Conservation (phyloP, 92 coral and sea anemone species). For the Desmophyllum pertusum region DNA sequence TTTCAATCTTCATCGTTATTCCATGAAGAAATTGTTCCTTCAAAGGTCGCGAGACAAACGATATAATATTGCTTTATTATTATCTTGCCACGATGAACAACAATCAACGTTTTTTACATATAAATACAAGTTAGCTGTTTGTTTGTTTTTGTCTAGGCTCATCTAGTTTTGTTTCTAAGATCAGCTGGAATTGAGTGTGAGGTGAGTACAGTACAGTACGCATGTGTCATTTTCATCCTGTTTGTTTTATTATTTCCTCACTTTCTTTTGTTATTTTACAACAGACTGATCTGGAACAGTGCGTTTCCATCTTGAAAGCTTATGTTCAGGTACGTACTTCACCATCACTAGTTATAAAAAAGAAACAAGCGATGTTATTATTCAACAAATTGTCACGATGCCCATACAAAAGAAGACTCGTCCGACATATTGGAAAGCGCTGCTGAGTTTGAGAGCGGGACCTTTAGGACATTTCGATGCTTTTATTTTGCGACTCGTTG, state of each 20-base stretch:
- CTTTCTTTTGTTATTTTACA: conserved; percentile 8
- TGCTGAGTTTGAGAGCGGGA: too few species aligned
- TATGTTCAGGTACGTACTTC: conserved; percentile 84
- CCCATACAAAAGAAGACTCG: too few species aligned
- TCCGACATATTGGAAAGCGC: too few species aligned
- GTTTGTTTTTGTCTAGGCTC: conserved; percentile 64
- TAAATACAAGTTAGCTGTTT: neutral
- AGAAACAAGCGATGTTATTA: neutral
- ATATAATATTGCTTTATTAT: too few species aligned
- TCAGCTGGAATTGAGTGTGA: conserved; percentile 85
- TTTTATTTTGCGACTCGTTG: too few species aligned
- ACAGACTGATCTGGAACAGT: conserved; percentile 71
- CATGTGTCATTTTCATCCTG: neutral
- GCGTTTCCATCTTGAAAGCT: conserved; percentile 80
- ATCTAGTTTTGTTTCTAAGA: conserved; percentile 86
- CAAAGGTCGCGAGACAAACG: too few species aligned
- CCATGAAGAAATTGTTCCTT: too few species aligned
- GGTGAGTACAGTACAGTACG: conserved; percentile 34
- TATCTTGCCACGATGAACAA: too few species aligned
- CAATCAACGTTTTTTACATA: neutral
- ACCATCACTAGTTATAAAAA: too few species aligned
- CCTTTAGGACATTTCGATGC: too few species aligned
- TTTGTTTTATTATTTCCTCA: neutral
- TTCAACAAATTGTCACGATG: too few species aligned
- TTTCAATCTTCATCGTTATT: too few species aligned